A percentile compares a stretch with the other conserved stretches of the same genome.
Evolutionary conservation across 2,888 invertebrate genomes (phyloP).

Genomic region (Eupithecia insigniata): DNA sequence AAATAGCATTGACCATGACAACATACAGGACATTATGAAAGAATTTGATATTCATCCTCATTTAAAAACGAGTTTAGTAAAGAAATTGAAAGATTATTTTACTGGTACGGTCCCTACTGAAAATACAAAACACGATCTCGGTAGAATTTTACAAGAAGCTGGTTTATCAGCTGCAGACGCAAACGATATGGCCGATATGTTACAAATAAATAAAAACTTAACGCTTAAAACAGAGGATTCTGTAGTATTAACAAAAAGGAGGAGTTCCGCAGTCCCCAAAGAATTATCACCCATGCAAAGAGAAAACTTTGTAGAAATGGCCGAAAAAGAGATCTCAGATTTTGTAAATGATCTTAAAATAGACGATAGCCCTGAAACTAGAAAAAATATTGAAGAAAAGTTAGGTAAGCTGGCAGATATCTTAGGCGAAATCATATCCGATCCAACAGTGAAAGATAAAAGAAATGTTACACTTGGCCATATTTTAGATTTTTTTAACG

Average conservation of each 20-base stretch:
- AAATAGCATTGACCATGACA: background rate
- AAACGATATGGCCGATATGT: background rate
- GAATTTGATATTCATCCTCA: background rate
- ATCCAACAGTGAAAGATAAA: slow-evolving; percentile 1
- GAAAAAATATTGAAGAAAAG: slow-evolving; percentile 33
- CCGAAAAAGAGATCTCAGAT: slow-evolving; percentile 36
- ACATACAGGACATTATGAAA: background rate
- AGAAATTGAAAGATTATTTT: background rate
- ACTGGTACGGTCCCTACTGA: background rate
- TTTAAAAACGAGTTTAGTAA: background rate
- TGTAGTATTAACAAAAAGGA: background rate
- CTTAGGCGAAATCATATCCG: background rate
- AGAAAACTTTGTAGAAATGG: background rate
- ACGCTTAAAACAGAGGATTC: background rate
- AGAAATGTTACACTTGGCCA: background rate
- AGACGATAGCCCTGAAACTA: slow-evolving; percentile 35
- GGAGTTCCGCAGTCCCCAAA: background rate
- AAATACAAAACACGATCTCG: background rate
- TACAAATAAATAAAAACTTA: background rate
- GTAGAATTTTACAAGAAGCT: background rate
- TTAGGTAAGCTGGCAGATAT: background rate
- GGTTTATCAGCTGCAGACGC: background rate
- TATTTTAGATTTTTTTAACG: background rate
- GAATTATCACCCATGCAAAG: background rate
- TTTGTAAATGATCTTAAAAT: slow-evolving; percentile 35